A percentile compares a stretch with the other conserved stretches of the same genome.
Conservation (phyloP, 2,888 invertebrate species). For the Pristionchus exspectatus region DNA sequence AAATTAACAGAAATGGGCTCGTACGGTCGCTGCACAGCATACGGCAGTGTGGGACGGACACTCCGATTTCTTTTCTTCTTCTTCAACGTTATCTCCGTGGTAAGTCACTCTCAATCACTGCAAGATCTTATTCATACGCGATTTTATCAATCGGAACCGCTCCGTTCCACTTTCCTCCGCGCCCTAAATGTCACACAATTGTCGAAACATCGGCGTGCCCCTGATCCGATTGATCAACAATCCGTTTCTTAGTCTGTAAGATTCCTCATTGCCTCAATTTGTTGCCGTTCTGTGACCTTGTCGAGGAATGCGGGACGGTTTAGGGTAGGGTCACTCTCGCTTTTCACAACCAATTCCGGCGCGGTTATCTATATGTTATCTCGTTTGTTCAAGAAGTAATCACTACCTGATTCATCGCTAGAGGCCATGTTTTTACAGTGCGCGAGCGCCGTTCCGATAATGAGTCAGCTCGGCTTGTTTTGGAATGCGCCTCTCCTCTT, state of each 20-base stretch:
- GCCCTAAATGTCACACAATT: not conserved
- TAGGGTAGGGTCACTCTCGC: not conserved
- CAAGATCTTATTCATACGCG: not conserved
- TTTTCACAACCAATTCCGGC: not conserved
- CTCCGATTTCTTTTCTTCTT: conserved; percentile 62
- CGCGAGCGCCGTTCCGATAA: not conserved
- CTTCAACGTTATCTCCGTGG: conserved; percentile 65
- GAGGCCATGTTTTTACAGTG: conserved; percentile 8
- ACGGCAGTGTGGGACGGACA: conserved; percentile 68
- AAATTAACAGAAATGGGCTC: conserved; percentile 63
- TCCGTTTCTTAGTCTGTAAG: not conserved
- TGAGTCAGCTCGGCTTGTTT: conserved; percentile 27
- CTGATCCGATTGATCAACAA: not conserved
- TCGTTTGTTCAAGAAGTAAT: not conserved
- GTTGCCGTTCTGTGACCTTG: conserved; percentile 15
- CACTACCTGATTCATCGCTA: conserved; percentile 10
- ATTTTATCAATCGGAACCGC: not conserved
- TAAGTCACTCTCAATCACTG: conserved; percentile 56
- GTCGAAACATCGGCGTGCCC: not conserved
- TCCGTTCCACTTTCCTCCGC: conserved; percentile 8
- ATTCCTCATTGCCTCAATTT: not conserved
- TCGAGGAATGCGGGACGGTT: not conserved
- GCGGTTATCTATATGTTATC: not conserved
- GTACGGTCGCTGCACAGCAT: conserved; percentile 73
- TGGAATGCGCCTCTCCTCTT: conserved; percentile 32